Evolutionary conservation across 2,797 vertebrate species (phyloP).

Genomic region (Florisuga fusca): DNA sequence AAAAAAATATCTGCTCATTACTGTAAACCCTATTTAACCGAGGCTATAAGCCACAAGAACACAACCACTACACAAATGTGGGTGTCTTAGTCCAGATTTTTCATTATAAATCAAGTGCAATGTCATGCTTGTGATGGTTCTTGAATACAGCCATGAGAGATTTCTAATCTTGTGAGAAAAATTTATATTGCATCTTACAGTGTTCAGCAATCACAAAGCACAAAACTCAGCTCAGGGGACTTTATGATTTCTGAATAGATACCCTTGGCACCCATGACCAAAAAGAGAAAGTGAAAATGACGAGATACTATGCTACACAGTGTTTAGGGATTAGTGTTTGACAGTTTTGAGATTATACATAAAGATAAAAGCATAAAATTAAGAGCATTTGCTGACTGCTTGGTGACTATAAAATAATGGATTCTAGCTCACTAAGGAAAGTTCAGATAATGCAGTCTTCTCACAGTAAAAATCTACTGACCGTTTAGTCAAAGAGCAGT

Average conservation of each 20-base stretch:
- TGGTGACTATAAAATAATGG: background rate
- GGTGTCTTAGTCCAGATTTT: background rate
- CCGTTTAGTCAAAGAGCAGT: background rate
- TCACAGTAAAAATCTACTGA: background rate
- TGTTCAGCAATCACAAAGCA: background rate
- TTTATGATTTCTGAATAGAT: background rate
- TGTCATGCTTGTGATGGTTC: background rate
- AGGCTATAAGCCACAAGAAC: slow-evolving; percentile 46
- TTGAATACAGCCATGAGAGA: background rate
- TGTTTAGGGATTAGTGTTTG: background rate
- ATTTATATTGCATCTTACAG: background rate
- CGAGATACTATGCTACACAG: background rate
- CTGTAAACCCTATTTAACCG: background rate
- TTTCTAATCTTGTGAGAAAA: background rate
- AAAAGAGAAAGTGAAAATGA: background rate
- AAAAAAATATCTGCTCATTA: slow-evolving; percentile 10
- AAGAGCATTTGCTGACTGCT: background rate
- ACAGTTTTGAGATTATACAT: background rate
- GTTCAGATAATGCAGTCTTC: background rate
- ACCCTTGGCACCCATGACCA: background rate
- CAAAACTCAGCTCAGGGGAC: background rate
- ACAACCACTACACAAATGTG: background rate
- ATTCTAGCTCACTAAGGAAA: background rate
- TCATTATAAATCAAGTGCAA: background rate
- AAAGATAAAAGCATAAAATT: background rate